Evolutionary conservation across 2,888 invertebrate genomes (phyloP), one percentile per base, ranked within the genome.

Genomic region (Tiliacea aurago): DNA sequence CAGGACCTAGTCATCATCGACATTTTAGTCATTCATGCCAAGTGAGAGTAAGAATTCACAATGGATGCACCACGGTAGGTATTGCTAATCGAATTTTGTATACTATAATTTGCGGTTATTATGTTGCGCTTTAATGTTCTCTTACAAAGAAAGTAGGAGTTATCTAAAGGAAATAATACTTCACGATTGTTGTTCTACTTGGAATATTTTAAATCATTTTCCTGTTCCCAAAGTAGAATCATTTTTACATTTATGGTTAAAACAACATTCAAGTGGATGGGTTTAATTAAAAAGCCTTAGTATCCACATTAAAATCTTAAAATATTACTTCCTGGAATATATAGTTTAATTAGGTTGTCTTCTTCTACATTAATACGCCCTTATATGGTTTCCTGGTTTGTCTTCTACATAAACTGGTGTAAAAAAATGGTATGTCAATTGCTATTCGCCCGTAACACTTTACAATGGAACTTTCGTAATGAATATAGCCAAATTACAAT

Each of bases 401-500:
- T 81, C 74, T 78, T 76, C 73, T 71, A 56, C 63, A 82, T 86
- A 80, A 78, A 83, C 66, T 70, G 81, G 71, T 79, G 78, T 87
- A 86, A 83, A 88, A n/a, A 84, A 87, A 87, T 84, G 85, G 81
- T 86, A 90, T 88, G 85, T 78, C 87, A 87, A 90, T 89, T 87
- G 86, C 88, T 89, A 89, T 88, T 88, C 70, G 83, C 83, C 84
- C 84, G 89, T 86, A 86, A 88, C 82, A 91, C 88, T 89, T 88
- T 86, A 90, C 85, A 84, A 86, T 88, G 86, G 86, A 84, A 88
- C 88, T 91, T 92, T 92, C 89, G 88, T 92, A 92, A 92, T 91
- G 86, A 89, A 91, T 91, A 90, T 91, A 90, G 88, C 90, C 90
- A 91, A 91, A 92, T 91, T 91, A 90, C 89, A 90, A 90, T 91